Conservation (phyloP, 2,113 vertebrate species). For the Potamarius usumacintae region DNA sequence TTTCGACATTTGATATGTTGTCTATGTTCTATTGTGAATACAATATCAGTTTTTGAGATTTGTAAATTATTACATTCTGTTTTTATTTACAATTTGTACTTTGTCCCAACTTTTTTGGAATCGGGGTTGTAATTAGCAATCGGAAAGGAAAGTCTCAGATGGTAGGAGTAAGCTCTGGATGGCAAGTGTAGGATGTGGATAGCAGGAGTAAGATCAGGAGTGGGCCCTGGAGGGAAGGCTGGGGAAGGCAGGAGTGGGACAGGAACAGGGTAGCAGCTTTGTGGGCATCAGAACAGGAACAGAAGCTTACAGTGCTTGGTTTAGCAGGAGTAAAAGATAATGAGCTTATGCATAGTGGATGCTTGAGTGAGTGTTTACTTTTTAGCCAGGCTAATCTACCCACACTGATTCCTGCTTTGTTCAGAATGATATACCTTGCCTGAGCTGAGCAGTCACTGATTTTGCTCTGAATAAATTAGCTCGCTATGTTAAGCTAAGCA, state of each 20-base stretch:
- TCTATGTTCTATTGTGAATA: no score
- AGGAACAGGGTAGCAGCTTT: not conserved
- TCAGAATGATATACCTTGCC: not conserved
- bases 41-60: no score
- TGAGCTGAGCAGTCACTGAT: not conserved
- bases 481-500: not conserved
- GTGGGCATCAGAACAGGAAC: no score
- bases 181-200: not conserved
- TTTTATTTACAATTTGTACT: no score
- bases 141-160: not conserved
- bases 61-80: no score
- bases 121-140: not conserved
- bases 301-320: no score
- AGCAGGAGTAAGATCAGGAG: not conserved
- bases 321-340: no score
- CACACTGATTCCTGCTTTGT: not conserved
- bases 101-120: no score
- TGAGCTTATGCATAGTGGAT: not conserved
- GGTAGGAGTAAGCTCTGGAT: not conserved
- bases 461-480: not conserved
- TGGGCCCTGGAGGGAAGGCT: not conserved
- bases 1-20: no score
- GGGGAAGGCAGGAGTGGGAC: not conserved
- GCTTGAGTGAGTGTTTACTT: not conserved
- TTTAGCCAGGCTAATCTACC: not conserved